These are phyloP conservation scores for Meriones unguiculatus DNA, from an alignment of 2,113 vertebrate species.

Conservation along the genomic window DNA sequence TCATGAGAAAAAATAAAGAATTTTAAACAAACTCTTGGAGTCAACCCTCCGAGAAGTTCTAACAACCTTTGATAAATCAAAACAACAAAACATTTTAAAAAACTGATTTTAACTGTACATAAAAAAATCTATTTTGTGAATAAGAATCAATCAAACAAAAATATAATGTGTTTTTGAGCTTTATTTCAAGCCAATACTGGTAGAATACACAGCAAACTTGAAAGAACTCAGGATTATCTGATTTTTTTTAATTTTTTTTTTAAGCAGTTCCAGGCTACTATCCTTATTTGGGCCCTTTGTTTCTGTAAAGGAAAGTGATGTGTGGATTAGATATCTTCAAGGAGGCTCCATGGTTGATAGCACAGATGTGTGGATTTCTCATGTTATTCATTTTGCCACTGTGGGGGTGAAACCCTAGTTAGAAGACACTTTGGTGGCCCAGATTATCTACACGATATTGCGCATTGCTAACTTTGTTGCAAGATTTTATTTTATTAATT, in stretches of 20 bases:
- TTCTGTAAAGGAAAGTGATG: neutral
- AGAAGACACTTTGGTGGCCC: neutral
- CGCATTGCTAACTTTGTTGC: neutral
- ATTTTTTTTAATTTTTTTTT: neutral
- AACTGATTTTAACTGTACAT: slow-evolving; percentile 13
- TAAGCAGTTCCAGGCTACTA: neutral
- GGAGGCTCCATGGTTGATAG: neutral
- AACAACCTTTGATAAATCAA: slow-evolving; percentile 20
- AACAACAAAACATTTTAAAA: neutral
- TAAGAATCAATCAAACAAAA: neutral
- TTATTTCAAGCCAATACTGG: neutral
- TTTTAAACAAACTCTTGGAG: neutral
- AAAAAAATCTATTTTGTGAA: neutral
- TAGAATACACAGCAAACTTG: neutral
- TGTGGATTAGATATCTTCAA: neutral
- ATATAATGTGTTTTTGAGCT: slow-evolving; percentile 27
- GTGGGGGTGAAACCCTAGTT: neutral
- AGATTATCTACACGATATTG: neutral
- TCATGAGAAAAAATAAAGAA: slow-evolving; percentile 6
- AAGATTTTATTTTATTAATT: neutral
- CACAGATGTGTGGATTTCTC: neutral
- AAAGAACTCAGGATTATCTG: neutral
- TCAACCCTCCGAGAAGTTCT: slow-evolving; percentile 30
- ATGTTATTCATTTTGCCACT: neutral
- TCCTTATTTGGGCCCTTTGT: neutral